phyloP scores from a whole-genome alignment of 2,888 invertebrate species.

The Sesamia inferens region DNA sequence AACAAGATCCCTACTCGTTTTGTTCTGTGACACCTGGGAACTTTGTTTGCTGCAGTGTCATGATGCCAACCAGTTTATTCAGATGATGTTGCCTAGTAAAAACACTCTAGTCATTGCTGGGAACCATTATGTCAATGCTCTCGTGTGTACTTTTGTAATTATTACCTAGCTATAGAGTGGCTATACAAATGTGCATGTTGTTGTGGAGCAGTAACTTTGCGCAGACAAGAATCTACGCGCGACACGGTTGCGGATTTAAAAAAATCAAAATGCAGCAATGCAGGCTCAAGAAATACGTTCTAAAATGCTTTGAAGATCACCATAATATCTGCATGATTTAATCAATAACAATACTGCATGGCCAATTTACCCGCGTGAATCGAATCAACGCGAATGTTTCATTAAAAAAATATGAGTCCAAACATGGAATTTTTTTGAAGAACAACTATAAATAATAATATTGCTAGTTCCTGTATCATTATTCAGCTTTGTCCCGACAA shows the following conservation, averaged over 20 bases:
- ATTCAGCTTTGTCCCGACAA: conserved; percentile 42
- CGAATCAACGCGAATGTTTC: conserved; percentile 30
- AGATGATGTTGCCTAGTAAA: not conserved
- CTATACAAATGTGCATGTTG: conserved; percentile 12
- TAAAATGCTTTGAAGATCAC: conserved; percentile 16
- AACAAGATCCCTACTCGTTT: not conserved
- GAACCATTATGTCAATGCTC: not conserved
- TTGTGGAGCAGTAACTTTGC: no score
- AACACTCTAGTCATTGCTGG: conserved; percentile 2
- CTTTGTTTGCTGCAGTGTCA: not conserved
- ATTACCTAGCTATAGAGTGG: conserved; percentile 7
- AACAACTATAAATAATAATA: conserved; percentile 30
- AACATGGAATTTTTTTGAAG: conserved; percentile 38
- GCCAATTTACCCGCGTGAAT: conserved; percentile 33
- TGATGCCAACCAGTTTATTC: not conserved
- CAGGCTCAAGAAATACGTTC: conserved; percentile 6
- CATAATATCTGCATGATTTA: conserved; percentile 17
- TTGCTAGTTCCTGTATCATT: conserved; percentile 46
- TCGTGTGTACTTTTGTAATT: conserved; percentile 7
- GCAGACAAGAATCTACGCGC: conserved; percentile 16
- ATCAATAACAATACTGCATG: conserved; percentile 37
- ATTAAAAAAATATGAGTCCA: conserved; percentile 34
- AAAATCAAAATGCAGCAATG: no score
- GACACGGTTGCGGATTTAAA: conserved; percentile 44
- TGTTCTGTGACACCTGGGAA: not conserved